Evolutionary conservation across 2,113 vertebrate genomes (phyloP).

Genomic region (Sisor rabdophorus): DNA sequence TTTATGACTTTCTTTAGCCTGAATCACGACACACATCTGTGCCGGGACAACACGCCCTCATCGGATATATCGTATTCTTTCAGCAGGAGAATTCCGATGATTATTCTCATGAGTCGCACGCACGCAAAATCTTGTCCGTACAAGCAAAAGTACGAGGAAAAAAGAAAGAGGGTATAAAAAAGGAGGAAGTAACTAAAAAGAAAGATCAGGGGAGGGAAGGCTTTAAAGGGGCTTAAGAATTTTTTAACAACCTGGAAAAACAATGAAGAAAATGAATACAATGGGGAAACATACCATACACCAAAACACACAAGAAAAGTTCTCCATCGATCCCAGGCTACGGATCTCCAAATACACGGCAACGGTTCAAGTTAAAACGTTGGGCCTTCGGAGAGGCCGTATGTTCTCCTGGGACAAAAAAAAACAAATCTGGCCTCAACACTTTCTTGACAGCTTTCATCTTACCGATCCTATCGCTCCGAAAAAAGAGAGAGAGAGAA

Average conservation of each 20-base stretch:
- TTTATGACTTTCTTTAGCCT: neutral
- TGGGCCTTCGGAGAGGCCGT: conserved; percentile 27
- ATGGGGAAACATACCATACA: conserved; percentile 27
- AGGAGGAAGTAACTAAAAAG: neutral
- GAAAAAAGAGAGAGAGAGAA: conserved; percentile 29
- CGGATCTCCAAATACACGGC: conserved; percentile 3
- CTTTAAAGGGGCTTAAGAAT: conserved; percentile 58
- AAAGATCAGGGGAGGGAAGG: conserved; percentile 31
- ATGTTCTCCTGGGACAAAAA: conserved; percentile 30
- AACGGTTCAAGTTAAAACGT: conserved; percentile 24
- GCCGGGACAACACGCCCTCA: neutral
- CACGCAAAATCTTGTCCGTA: neutral
- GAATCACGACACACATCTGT: neutral
- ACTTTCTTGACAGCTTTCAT: conserved; percentile 48
- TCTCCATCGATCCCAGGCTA: conserved; percentile 10
- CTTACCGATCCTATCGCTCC: conserved; percentile 42
- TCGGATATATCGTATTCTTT: neutral
- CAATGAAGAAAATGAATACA: conserved; percentile 54
- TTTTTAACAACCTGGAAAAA: conserved; percentile 68
- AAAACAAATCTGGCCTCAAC: conserved; percentile 43
- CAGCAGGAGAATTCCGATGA: neutral
- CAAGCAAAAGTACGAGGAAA: conserved; percentile 24
- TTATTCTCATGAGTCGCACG: neutral
- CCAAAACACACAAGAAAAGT: conserved; percentile 15
- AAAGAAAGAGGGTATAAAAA: conserved; percentile 32